These are phyloP conservation scores for Tragelaphus imberbis DNA, from an alignment of 2,113 vertebrate genomes.

Conservation along the genomic window DNA sequence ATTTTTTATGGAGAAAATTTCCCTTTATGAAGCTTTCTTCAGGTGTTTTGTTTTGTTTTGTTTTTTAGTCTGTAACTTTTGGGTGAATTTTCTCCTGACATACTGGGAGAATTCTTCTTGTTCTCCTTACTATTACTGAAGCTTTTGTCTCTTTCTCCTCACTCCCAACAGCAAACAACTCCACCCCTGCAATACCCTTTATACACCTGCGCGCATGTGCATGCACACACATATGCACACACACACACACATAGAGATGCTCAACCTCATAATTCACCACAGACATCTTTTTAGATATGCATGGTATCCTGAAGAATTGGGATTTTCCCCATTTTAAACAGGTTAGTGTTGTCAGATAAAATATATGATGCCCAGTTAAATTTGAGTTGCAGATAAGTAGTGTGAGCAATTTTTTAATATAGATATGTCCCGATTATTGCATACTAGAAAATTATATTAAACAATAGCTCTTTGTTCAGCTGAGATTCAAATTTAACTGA, in stretches of 20 bases:
- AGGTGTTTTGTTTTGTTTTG: background rate
- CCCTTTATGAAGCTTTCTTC: background rate
- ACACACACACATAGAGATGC: background rate
- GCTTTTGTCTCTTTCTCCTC: background rate
- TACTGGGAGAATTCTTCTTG: background rate
- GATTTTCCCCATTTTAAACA: background rate
- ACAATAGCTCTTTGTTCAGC: background rate
- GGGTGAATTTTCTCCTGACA: background rate
- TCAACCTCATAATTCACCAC: background rate
- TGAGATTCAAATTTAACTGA: background rate
- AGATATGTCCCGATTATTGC: background rate
- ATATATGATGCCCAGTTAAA: background rate
- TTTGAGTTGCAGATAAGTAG: background rate
- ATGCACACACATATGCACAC: background rate
- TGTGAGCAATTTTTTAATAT: background rate
- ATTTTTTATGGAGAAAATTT: background rate
- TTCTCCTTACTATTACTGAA: background rate
- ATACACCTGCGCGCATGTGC: rapidly evolving
- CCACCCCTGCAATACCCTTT: background rate
- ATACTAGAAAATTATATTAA: background rate
- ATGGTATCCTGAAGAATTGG: background rate
- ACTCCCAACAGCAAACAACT: background rate
- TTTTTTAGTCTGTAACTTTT: background rate
- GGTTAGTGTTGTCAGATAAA: background rate
- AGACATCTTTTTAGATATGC: background rate